A percentile compares a stretch with the other conserved stretches of the same genome.
Conservation (phyloP, 2,888 invertebrate genomes). For the Apamea crenata region DNA sequence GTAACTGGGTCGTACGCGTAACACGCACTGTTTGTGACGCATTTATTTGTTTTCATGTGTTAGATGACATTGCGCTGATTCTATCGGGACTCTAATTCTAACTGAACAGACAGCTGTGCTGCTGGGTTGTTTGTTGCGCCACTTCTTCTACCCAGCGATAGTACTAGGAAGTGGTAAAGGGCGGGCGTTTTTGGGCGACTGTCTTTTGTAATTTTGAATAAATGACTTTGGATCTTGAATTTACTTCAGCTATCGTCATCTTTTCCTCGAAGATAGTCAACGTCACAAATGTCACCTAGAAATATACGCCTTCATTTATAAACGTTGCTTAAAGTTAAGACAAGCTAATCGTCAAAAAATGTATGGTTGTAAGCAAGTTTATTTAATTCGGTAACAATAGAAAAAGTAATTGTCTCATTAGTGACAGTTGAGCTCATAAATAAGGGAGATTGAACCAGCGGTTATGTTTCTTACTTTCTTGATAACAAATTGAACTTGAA, state of each 20-base stretch:
- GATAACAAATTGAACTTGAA: not conserved
- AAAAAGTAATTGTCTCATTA: too few species aligned
- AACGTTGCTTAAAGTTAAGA: not conserved
- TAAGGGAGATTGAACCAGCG: too few species aligned
- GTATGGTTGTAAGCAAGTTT: not conserved
- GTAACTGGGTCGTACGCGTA: slow-evolving; percentile 44
- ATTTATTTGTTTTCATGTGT: slow-evolving; percentile 10
- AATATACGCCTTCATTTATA: not conserved
- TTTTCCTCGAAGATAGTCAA: not conserved
- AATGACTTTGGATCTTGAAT: too few species aligned
- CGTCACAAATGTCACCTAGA: not conserved
- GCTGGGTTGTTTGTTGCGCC: too few species aligned
- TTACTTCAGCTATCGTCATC: too few species aligned
- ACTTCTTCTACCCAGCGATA: too few species aligned
- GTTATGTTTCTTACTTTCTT: not conserved
- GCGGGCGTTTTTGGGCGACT: too few species aligned
- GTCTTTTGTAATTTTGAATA: too few species aligned
- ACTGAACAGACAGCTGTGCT: too few species aligned
- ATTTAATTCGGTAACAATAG: too few species aligned
- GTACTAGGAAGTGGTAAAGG: too few species aligned
- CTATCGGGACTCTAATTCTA: not conserved
- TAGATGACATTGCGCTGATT: slow-evolving; percentile 23
- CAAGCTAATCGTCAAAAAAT: not conserved
- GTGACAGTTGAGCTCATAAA: too few species aligned
- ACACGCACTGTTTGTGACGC: slow-evolving; percentile 22